phyloP scores from a whole-genome alignment of 2,888 invertebrate species.

The Sialis fuliginosa region DNA sequence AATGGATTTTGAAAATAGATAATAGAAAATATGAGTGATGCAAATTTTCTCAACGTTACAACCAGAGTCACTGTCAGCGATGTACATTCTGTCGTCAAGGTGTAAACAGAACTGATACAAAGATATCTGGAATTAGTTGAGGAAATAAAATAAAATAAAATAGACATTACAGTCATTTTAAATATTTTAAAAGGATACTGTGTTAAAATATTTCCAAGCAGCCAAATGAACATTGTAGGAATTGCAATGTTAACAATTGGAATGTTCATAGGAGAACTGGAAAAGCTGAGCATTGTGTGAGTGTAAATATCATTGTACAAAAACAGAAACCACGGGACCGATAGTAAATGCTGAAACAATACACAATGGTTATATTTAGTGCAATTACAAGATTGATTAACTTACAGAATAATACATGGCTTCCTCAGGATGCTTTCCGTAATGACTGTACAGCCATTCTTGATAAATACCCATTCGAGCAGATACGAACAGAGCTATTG shows the following conservation, averaged over 20 bases:
- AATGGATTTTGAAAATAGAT: constrained; percentile 90
- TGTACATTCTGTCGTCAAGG: constrained; percentile 82
- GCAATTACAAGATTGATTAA: no score
- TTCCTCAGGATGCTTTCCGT: constrained; percentile 86
- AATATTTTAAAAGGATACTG: constrained; percentile 44
- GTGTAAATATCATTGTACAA: constrained; percentile 59
- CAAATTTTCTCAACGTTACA: constrained; percentile 88
- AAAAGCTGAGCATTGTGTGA: constrained; percentile 54
- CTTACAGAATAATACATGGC: constrained; percentile 66
- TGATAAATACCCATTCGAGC: constrained; percentile 89
- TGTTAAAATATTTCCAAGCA: constrained; percentile 68
- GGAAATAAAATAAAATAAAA: not conserved
- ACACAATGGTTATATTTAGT: no score
- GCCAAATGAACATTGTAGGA: constrained; percentile 60
- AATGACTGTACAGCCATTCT: constrained; percentile 62
- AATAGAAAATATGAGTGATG: constrained; percentile 89
- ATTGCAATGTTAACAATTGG: constrained; percentile 41
- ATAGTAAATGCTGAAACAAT: constrained; percentile 59
- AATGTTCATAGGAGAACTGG: constrained; percentile 36
- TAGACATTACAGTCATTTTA: not conserved
- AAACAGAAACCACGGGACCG: constrained; percentile 76
- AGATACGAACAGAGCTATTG: constrained; percentile 77
- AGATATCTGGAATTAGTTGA: constrained; percentile 24
- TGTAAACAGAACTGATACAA: constrained; percentile 90
- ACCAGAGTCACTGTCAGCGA: constrained; percentile 91